Evolutionary conservation across 2,888 invertebrate species (phyloP), one percentile per base, ranked within the genome.

Genomic region (Synanthedon tipuliformis): DNA sequence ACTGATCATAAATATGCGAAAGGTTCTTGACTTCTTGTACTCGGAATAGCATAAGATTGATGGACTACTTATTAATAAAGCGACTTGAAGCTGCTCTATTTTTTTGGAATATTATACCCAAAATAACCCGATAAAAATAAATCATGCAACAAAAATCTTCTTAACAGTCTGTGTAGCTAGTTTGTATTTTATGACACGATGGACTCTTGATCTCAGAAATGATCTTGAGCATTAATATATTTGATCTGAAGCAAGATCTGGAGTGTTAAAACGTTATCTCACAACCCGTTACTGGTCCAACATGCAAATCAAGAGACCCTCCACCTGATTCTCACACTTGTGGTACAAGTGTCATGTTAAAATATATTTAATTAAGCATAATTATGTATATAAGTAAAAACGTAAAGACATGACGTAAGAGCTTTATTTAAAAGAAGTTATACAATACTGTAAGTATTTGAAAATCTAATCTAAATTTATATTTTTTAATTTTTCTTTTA

Each of bases 21-120:
- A 77, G 78, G 79, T 79, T 74, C 72, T 78, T 79, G 79, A 78
- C 78, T 76, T 70, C 66, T 53, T 70, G 54, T 51, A 64, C 63
- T 60, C 61, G 58, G 65, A 68, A 63, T 73, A 71, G 71, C 70
- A 70, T 71, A 69, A 73, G 67, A 66, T 67, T 73, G 70, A 77
- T 75, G 69, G 68, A 34, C 34, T 34, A 34, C 34, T 34, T 34
- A 34, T 34, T 34, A 34, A 34, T 34, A 34, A 34, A 34, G 34
- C 10, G 10, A 34, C 34, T 34, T 34, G 34, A 45, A 45, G 3
- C n/a, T 15, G 7, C 48, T 34, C 34, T 10, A 34, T 7, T 34
- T 34, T 34, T 34, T 10, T 34, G 27, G 8, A 34, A 5, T 34
- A 10, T 10, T 34, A 34, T 34, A 34, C 34, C 23, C 34, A 34